A percentile compares a stretch with the other conserved stretches of the same genome.
Conservation (phyloP, 2,888 invertebrate species). For the Melieria picta region DNA sequence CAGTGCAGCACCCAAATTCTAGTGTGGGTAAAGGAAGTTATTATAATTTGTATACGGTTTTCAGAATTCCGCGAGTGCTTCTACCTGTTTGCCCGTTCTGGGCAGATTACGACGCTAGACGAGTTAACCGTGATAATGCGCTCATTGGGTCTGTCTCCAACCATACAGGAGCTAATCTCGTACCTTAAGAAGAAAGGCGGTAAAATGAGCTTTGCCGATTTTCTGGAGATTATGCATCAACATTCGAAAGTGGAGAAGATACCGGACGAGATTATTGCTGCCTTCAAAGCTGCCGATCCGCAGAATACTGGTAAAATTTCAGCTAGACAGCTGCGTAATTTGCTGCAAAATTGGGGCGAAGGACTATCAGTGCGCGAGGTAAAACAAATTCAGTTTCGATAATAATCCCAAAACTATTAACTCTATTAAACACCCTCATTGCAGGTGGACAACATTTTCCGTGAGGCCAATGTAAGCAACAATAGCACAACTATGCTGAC, state of each 20-base stretch:
- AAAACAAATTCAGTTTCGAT: background rate
- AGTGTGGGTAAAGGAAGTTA: background rate
- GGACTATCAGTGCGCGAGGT: slow-evolving; percentile 78
- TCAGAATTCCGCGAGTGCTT: slow-evolving; percentile 96
- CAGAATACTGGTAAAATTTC: slow-evolving; percentile 79
- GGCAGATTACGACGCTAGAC: slow-evolving; percentile 87
- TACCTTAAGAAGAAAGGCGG: slow-evolving; percentile 84
- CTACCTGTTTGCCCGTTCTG: slow-evolving; percentile 90
- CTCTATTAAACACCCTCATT: slow-evolving; percentile 12
- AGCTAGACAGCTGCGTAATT: slow-evolving; percentile 83
- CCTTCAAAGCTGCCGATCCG: slow-evolving; percentile 87
- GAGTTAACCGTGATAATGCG: slow-evolving; percentile 95
- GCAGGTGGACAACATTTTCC: slow-evolving; percentile 87
- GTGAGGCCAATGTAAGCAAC: slow-evolving; percentile 87
- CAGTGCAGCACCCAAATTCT: background rate
- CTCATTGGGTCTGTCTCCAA: slow-evolving; percentile 93
- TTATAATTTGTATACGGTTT: slow-evolving; percentile 33
- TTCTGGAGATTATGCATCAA: slow-evolving; percentile 93
- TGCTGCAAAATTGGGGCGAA: slow-evolving; percentile 93
- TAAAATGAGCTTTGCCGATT: slow-evolving; percentile 94
- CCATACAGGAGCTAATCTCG: slow-evolving; percentile 87
- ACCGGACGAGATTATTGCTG: slow-evolving; percentile 79
- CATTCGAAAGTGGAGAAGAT: slow-evolving; percentile 74
- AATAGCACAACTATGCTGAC: slow-evolving; percentile 86
- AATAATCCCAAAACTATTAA: background rate